phyloP scores from a whole-genome alignment of 2,888 invertebrate genomes.

The Eupithecia inturbata region DNA sequence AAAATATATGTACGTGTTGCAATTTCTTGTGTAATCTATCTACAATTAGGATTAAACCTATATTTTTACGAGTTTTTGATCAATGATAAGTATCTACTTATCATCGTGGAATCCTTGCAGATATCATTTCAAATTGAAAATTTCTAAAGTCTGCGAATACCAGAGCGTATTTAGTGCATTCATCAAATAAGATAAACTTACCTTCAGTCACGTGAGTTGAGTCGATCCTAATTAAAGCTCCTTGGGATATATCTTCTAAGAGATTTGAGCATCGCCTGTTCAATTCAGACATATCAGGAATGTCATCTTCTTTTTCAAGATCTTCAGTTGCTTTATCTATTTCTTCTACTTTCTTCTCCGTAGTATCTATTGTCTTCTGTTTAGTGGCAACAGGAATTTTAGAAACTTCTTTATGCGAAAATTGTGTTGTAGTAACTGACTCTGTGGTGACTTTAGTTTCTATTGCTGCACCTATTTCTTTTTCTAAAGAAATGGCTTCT shows the following conservation, averaged over 20 bases:
- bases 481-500: slow-evolving; percentile 45
- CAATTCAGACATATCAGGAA: slow-evolving; percentile 77
- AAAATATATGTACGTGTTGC: slow-evolving; percentile 32
- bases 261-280: slow-evolving; percentile 81
- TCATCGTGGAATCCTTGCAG: too few species aligned
- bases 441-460: neutral
- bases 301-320: slow-evolving; percentile 58
- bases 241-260: slow-evolving; percentile 80
- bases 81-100: too few species aligned
- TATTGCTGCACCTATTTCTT: neutral
- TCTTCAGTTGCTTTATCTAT: slow-evolving; percentile 32
- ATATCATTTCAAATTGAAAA: too few species aligned
- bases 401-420: slow-evolving; percentile 19
- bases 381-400: slow-evolving; percentile 2
- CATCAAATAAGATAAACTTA: slow-evolving; percentile 41
- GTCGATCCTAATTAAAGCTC: slow-evolving; percentile 78
- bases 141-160: neutral
- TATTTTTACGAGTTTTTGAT: neutral
- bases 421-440: neutral
- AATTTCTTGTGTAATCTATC: slow-evolving; percentile 21
- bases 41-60: neutral
- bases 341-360: slow-evolving; percentile 32
- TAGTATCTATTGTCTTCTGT: slow-evolving; percentile 32
- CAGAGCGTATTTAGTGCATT: neutral
- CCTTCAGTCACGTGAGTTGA: slow-evolving; percentile 79